These are phyloP conservation scores for Formica selysi DNA, from an alignment of 1,140 invertebrate species.

Conservation along the genomic window DNA sequence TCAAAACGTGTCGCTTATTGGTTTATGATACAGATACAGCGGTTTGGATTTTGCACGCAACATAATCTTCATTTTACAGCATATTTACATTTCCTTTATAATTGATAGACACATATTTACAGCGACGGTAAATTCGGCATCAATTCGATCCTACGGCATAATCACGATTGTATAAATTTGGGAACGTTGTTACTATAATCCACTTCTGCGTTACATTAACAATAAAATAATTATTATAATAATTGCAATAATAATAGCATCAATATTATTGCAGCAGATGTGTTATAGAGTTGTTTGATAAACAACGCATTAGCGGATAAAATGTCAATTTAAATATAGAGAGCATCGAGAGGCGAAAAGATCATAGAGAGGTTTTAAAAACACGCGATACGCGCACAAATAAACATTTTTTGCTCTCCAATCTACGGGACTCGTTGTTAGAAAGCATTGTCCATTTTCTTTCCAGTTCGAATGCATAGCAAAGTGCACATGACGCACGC, in stretches of 20 bases:
- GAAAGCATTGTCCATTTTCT: constrained; percentile 1
- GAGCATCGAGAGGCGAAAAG: not conserved
- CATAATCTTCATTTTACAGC: not conserved
- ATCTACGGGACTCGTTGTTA: not conserved
- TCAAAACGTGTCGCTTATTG: constrained; percentile 18
- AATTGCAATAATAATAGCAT: not conserved
- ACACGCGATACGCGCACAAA: not conserved
- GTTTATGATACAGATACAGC: not conserved
- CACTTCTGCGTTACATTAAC: not conserved
- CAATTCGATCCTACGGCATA: not conserved
- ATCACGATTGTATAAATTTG: constrained; percentile 2
- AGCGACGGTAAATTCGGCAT: not conserved
- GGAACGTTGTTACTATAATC: not conserved
- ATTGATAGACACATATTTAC: too few species aligned
- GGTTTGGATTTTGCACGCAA: constrained; percentile 16
- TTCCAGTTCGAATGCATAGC: constrained; percentile 1
- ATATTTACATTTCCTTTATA: not conserved
- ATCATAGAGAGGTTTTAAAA: not conserved
- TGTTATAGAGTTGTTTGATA: not conserved
- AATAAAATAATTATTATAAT: not conserved
- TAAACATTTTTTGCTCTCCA: constrained; percentile 3
- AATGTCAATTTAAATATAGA: constrained; percentile 36
- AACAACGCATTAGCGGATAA: constrained; percentile 35
- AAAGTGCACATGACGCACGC: not conserved
- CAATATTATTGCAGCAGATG: not conserved